Percentiles rank a stretch among this genome's conserved stretches.
phyloP scores from a whole-genome alignment of 2,888 invertebrate species.

The Dryocosmus kuriphilus region DNA sequence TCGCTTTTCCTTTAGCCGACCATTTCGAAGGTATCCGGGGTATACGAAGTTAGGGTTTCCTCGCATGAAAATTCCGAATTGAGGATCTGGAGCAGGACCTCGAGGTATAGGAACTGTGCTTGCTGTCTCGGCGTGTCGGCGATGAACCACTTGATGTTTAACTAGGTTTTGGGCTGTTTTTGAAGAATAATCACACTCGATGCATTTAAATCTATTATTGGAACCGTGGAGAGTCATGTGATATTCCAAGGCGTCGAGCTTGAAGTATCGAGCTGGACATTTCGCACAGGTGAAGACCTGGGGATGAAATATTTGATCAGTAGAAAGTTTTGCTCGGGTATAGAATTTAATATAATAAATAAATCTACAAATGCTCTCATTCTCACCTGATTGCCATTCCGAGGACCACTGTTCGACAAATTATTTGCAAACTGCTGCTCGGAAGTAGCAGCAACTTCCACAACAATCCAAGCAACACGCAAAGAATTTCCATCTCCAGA shows the following conservation, averaged over 20 bases:
- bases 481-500: slow-evolving; percentile 46
- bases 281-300: slow-evolving; percentile 80
- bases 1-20: slow-evolving; percentile 86
- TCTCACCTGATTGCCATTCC: slow-evolving; percentile 36
- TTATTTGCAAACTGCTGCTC: slow-evolving; percentile 11
- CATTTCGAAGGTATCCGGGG: slow-evolving; percentile 87
- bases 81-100: slow-evolving; percentile 81
- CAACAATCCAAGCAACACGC: slow-evolving; percentile 72
- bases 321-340: background rate
- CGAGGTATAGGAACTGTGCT: background rate
- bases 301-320: background rate
- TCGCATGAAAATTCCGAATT: slow-evolving; percentile 84
- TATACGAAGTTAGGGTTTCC: slow-evolving; percentile 89
- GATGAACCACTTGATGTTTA: slow-evolving; percentile 82
- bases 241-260: slow-evolving; percentile 84
- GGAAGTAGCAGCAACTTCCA: slow-evolving; percentile 56
- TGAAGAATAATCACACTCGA: slow-evolving; percentile 85
- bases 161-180: slow-evolving; percentile 84
- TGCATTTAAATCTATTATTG: slow-evolving; percentile 83
- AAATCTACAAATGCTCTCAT: background rate
- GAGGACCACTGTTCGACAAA: slow-evolving; percentile 32
- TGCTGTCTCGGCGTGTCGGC: slow-evolving; percentile 59
- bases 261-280: slow-evolving; percentile 88
- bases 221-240: slow-evolving; percentile 85
- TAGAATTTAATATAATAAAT: background rate